A percentile compares a stretch with the other conserved stretches of the same genome.
phyloP scores from a whole-genome alignment of 23 tunicate genomes.

The Botrylloides violaceus region DNA sequence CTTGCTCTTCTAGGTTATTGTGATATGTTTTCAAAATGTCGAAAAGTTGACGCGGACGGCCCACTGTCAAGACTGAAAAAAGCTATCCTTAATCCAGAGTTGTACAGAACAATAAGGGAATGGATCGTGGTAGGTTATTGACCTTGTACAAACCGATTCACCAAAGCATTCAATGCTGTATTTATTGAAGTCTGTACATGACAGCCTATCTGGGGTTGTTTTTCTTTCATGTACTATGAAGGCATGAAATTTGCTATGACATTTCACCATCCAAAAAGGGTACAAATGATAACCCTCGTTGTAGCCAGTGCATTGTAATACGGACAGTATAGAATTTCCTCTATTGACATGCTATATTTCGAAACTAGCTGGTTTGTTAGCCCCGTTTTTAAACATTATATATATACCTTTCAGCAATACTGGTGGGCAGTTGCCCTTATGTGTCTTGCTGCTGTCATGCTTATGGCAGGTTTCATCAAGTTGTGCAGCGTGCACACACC shows the following conservation, averaged over 20 bases:
- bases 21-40: slow-evolving; percentile 91
- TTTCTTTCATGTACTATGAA: too few species aligned
- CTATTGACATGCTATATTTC: too few species aligned
- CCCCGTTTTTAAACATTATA: too few species aligned
- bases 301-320: too few species aligned
- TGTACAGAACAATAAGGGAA: slow-evolving; percentile 73
- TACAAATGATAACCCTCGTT: too few species aligned
- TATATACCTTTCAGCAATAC: slow-evolving; percentile 76
- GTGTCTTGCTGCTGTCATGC: slow-evolving; percentile 60
- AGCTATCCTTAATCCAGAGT: slow-evolving; percentile 81
- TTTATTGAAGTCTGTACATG: background rate
- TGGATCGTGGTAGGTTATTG: slow-evolving; percentile 84
- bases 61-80: slow-evolving; percentile 89
- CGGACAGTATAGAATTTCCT: too few species aligned
- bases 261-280: too few species aligned
- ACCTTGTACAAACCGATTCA: background rate
- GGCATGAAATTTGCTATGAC: too few species aligned
- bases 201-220: too few species aligned
- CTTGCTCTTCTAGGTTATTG: slow-evolving; percentile 62
- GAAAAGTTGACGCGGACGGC: slow-evolving; percentile 94
- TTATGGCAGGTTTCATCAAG: slow-evolving; percentile 90
- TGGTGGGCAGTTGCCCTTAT: slow-evolving; percentile 97
- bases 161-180: background rate
- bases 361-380: too few species aligned
- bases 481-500: slow-evolving; percentile 94